Evolutionary conservation across 2,888 invertebrate species (phyloP), one percentile per base, ranked within the genome.

Genomic region (Pachydiplax longipennis): DNA sequence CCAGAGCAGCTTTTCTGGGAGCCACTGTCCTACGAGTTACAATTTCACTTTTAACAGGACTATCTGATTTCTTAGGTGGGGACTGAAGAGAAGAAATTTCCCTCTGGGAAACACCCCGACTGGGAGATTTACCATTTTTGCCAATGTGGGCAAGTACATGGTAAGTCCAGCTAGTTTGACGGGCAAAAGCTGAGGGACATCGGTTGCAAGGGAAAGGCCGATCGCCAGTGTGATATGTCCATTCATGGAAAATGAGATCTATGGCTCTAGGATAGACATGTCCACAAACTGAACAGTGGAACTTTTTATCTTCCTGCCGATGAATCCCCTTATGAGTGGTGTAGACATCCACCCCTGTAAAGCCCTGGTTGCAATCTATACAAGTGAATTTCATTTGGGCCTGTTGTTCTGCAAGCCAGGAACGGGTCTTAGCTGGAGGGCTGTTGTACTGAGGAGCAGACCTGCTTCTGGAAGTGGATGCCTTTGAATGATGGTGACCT

Each of bases 151-250:
- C 61, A 1, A 87, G 35, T n/a, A 87, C 61, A 37, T 87, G 87
- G 40, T 87, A 87, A 1, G 87, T 65, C 87, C 87, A 87, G 87
- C 87, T 87, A 0, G 61, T 87, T 61, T 61, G 61, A 12, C 87
- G 87, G n/a, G 87, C 87, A 40, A 87, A 87, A 22, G 87, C 87
- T 4, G 87, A 65, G 18, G 87, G 87, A 53, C 87, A 87, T 40
- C 37, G 65, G 61, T 87, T 61, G 37, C 87, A 87, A 1, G 87
- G 87, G 37, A 87, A 87, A 2, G 87, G 87, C 15, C 87, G 87
- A 37, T 87, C 87, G 2, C 87, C 87, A 25, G 87, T 87, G 37
- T 87, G 87, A 61, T 87, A 87, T 1, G 87, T 87, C 87, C 87
- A 87, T 18, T 87, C 87, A n/a, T 87, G 87, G 37, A 87, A 87